phyloP scores from a whole-genome alignment of 2,113 vertebrate genomes.

The Leucoraja erinaceus region DNA sequence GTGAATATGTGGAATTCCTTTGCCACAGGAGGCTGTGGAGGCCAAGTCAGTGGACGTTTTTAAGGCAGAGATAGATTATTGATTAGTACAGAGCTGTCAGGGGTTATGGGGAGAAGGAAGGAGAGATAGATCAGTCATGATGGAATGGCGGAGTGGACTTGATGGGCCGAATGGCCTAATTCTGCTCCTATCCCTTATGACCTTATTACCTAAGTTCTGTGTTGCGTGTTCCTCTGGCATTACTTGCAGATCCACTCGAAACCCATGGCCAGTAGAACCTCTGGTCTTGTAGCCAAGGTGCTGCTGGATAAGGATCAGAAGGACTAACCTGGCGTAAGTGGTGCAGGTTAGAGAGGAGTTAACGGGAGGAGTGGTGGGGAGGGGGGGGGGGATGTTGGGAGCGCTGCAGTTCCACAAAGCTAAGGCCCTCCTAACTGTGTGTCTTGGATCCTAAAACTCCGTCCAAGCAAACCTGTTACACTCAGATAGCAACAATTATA shows the following conservation, averaged over 20 bases:
- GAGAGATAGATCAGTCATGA: too few relatives aligned
- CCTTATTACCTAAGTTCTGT: neutral
- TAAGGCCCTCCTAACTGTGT: neutral
- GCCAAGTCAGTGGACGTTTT: too few relatives aligned
- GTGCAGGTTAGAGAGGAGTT: neutral
- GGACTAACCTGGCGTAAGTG: neutral
- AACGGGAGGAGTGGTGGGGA: too few relatives aligned
- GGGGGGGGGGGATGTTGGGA: too few relatives aligned
- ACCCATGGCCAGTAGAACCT: neutral
- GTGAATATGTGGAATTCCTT: too few relatives aligned
- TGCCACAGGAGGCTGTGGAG: too few relatives aligned
- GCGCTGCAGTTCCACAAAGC: neutral
- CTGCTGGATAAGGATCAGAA: neutral
- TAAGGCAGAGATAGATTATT: too few relatives aligned
- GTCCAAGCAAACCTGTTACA: neutral
- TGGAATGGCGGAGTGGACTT: too few relatives aligned
- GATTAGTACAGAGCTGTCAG: too few relatives aligned
- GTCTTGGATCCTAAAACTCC: neutral
- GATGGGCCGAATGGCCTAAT: too few relatives aligned
- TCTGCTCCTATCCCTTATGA: too few relatives aligned
- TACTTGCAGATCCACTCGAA: conserved; percentile 17
- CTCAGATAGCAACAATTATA: neutral
- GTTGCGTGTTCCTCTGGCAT: conserved; percentile 12
- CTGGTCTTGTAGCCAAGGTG: neutral
- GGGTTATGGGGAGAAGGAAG: too few relatives aligned